Base-by-base conservation (phyloP, 2,888 invertebrate species). In the Apotomis betuletana region DNA sequence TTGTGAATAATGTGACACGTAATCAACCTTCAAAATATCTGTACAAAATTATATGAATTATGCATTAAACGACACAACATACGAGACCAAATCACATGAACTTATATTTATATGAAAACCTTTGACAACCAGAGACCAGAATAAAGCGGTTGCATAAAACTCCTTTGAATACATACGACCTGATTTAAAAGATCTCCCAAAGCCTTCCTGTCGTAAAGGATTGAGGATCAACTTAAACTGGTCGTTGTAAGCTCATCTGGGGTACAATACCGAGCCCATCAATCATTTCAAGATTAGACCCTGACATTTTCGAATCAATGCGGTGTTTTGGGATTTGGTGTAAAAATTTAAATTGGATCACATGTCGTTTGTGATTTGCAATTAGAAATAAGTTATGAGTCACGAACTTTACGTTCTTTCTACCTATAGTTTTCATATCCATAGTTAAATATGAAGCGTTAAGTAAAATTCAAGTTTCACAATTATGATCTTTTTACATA, bases 1-100 rank as follows among this genome's bases (percentile, higher is more conserved):
- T 89, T 89, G 85, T 84, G 85, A 89, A 89, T 89, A 87, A 89
- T 89, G 87, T 84, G 87, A 86, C 85, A 85, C 75, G 76, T 83
- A 83, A 86, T 87, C 85, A 87, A 81, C 80, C 75, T 76, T 78
- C 79, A 78, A 68, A 72, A 81, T 79, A 81, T 81, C 79, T 77
- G 77, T 81, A 83, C 80, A 81, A 81, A 85, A 85, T 81, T 82
- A 79, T 84, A 86, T 89, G 87, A 89, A 90, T 90, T 78, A 90
- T 90, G 89, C 87, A 90, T 83, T 76, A 69, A 71, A 75, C 76
- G 75, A 58, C 70, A 71, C 69, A 70, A 49, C 75, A 77, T 70
- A 73, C 76, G 10, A 71, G 51, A 69, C 78, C 74, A 78, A 60
- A 75, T 59, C 74, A 57, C 70, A 73, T 75, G 73, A 68, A 54